Percentiles rank a stretch among this genome's conserved stretches.
Evolutionary conservation across 2,113 vertebrate species (phyloP).

Genomic region (Cryptotis parvus): DNA sequence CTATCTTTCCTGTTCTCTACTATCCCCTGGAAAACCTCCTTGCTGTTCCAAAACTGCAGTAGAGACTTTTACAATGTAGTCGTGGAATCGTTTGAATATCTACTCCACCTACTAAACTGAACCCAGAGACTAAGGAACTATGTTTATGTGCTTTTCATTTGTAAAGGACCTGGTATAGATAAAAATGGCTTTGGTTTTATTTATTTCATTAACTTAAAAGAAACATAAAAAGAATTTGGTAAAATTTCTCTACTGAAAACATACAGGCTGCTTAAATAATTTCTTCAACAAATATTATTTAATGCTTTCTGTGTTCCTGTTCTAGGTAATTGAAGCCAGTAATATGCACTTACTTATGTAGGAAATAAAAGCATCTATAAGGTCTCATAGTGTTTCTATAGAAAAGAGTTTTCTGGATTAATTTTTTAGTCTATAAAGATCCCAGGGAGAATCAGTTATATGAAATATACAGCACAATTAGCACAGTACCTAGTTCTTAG

Average conservation of each 20-base stretch:
- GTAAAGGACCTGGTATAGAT: not conserved
- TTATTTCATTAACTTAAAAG: conserved; percentile 18
- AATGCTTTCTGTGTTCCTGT: not conserved
- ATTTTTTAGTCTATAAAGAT: not conserved
- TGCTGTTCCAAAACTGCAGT: not conserved
- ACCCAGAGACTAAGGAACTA: not conserved
- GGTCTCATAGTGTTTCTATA: not conserved
- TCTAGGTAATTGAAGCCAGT: not conserved
- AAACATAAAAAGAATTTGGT: too few relatives aligned
- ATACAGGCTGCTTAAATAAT: conserved; percentile 4
- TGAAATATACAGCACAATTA: not conserved
- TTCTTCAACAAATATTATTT: conserved; percentile 34
- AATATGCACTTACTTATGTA: not conserved
- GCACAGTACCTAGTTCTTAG: not conserved
- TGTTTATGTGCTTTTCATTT: not conserved
- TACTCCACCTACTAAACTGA: not conserved
- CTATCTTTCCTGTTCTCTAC: not conserved
- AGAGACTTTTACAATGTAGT: not conserved
- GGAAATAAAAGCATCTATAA: not conserved
- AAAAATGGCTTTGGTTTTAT: not conserved
- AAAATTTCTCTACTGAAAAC: conserved; percentile 4
- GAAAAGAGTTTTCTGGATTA: not conserved
- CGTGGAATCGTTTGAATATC: not conserved
- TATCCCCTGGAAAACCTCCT: not conserved
- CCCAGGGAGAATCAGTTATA: not conserved